Evolutionary conservation across 64 coral and sea anemone species (phyloP), one percentile per base, ranked within the genome.

Genomic region (Actinia equina): DNA sequence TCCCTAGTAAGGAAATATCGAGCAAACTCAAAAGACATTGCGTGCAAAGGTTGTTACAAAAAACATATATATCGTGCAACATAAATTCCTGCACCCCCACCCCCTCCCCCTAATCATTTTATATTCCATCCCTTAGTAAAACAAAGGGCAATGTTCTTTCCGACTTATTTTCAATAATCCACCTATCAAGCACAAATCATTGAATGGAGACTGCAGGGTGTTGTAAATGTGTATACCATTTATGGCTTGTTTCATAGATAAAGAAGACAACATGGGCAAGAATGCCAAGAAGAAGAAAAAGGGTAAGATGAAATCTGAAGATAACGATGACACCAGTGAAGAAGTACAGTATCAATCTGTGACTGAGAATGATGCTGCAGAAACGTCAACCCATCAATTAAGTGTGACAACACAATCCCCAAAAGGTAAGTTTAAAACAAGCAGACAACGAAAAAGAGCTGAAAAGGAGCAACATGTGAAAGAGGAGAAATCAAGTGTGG

Each of bases 401-500:
- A 25, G 65, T 27, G 22, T 19, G 9, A 10, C 65, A 0, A 5
- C 25, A 71, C 65, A 71, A 30, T 15, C 26, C 13, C n/a, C 69
- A 30, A 74, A 74, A 41, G 69, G 69, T 26, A 74, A 74, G 69
- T 74, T 74, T 15, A 74, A 74, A 74, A 74, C 69, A 15, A 74
- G 26, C 26, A 74, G 69, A 3, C 69, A 74, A 41, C 37, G 69
- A 74, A 74, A 74, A 15, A 30, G 69, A 74, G 69, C 69, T 26
- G 25, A 41, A 2, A 26, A 3, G n/a, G 25, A 74, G 14, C 69
- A 74, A 41, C 69, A 74, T 15, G 7, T 74, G 69, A 74, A 18
- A 41, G 69, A 74, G 26, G 69, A 74, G 25, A 74, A 30, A 10
- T 74, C 69, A 74, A 41, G 9, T 3, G 22, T 23, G 26, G 37